A percentile compares a stretch with the other conserved stretches of the same genome.
Conservation (phyloP, 2,797 vertebrate genomes). For the Tapirus indicus region DNA sequence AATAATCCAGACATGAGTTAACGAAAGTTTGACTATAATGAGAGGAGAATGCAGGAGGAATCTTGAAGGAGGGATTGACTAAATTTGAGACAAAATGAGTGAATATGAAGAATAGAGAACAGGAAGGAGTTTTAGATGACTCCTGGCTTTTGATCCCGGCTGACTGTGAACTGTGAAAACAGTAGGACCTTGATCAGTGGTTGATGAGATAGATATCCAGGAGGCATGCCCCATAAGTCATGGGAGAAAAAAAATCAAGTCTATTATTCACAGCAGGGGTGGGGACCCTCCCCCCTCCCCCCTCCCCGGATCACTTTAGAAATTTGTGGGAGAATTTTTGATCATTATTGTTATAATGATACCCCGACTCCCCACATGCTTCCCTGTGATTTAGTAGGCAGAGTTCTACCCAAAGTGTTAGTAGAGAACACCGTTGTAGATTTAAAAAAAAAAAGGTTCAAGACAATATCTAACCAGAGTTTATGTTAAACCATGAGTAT, state of each 20-base stretch:
- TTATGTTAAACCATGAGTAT: not conserved
- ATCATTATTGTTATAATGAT: not conserved
- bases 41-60: conserved; percentile 6
- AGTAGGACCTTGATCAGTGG: not conserved
- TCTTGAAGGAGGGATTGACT: not conserved
- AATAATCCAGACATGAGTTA: conserved; percentile 36
- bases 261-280: not conserved
- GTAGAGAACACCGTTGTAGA: not conserved
- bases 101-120: not conserved
- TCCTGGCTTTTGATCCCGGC: not conserved
- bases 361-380: not conserved
- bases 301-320: not conserved
- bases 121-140: not conserved
- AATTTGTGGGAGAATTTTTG: not conserved
- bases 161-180: not conserved
- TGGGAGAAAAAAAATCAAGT: not conserved
- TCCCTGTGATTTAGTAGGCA: not conserved
- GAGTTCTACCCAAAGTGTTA: not conserved
- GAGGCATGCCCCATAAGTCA: not conserved
- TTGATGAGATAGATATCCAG: not conserved
- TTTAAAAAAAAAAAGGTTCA: not conserved
- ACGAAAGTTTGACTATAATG: not conserved
- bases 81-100: conserved; percentile 17
- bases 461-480: not conserved
- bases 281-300: no score